These are phyloP conservation scores for Trypoxylus dichotomus DNA, from an alignment of 1,140 invertebrate species.

Conservation along the genomic window DNA sequence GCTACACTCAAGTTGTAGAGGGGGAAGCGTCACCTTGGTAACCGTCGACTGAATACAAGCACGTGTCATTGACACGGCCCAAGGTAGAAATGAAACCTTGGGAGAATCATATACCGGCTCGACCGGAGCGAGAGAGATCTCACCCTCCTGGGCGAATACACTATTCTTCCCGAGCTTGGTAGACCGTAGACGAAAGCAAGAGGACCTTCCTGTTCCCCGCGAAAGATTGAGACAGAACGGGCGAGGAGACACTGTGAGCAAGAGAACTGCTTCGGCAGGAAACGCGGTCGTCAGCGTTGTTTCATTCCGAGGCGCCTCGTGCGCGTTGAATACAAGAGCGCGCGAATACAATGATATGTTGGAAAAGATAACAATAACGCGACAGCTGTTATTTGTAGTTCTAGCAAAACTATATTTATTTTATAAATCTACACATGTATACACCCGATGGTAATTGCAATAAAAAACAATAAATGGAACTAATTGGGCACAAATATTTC, in stretches of 20 bases:
- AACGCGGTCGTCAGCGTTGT: slow-evolving; percentile 2
- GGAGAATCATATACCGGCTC: slow-evolving; percentile 32
- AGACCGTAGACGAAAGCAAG: slow-evolving; percentile 6
- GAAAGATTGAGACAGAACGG: not conserved
- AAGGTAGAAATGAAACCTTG: slow-evolving; percentile 53
- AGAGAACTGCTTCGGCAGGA: not conserved
- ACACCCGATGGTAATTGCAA: too few species aligned
- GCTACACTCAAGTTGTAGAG: not conserved
- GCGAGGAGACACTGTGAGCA: not conserved
- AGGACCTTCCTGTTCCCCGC: not conserved
- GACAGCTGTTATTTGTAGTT: not conserved
- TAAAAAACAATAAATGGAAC: too few species aligned
- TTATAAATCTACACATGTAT: too few species aligned
- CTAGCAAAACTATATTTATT: too few species aligned
- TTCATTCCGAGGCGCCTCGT: slow-evolving; percentile 4
- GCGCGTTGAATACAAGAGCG: slow-evolving; percentile 7
- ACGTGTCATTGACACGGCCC: slow-evolving; percentile 53
- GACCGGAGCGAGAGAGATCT: slow-evolving; percentile 7
- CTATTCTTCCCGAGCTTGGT: not conserved
- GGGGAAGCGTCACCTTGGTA: slow-evolving; percentile 46
- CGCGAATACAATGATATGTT: not conserved
- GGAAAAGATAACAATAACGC: not conserved
- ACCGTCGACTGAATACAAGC: slow-evolving; percentile 42
- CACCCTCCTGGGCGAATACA: not conserved
- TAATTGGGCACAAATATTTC: not conserved